Percentiles rank a stretch among this genome's conserved stretches.
Conservation (phyloP, 2,888 invertebrate species). For the Latrodectus hesperus region DNA sequence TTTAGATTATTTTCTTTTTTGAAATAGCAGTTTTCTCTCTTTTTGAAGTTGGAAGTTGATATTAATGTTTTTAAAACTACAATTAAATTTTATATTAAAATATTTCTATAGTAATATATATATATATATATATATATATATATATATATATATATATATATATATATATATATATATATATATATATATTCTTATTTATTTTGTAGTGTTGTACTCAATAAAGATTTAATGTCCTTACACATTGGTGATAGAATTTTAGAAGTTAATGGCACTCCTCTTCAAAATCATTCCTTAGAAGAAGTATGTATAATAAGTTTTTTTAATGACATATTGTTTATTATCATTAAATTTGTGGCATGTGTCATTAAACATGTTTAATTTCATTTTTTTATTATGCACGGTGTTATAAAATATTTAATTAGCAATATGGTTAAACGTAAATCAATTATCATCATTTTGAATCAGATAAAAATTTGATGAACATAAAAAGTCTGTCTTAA, state of each 20-base stretch:
- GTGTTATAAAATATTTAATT: background rate
- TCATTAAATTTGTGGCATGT: background rate
- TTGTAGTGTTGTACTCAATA: constrained; percentile 77
- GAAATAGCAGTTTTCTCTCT: no score
- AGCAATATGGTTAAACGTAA: no score
- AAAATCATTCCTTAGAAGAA: constrained; percentile 86
- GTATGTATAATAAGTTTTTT: constrained; percentile 75
- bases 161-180: no score
- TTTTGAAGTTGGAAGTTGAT: no score
- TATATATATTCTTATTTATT: constrained; percentile 9
- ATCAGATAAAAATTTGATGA: background rate
- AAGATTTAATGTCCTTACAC: constrained; percentile 82
- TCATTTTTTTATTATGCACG: background rate
- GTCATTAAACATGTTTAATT: background rate
- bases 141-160: no score
- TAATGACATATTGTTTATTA: background rate
- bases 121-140: no score
- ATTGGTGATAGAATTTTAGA: constrained; percentile 93
- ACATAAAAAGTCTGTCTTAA: background rate
- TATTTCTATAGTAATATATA: no score
- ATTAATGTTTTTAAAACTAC: no score
- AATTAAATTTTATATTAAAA: no score
- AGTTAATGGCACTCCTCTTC: constrained; percentile 92
- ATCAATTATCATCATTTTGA: no score
- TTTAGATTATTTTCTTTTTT: no score